Base-by-base conservation (phyloP, 1,140 invertebrate genomes). In the Lordiphosa collinella region DNA sequence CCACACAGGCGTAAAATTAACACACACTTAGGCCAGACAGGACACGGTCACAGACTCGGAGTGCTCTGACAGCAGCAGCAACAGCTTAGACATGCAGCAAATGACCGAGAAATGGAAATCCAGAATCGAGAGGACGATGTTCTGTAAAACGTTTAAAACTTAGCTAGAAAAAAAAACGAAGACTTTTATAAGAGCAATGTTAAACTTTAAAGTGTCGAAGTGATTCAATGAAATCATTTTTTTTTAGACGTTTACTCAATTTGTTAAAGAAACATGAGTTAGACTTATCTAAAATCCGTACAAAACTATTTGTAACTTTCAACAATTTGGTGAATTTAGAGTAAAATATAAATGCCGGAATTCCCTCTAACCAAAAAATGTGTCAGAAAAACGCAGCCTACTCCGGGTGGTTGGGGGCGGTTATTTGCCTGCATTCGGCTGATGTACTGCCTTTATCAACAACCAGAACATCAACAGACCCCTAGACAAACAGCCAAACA, bases 1-100 rank as follows among this genome's bases (percentile, higher is more conserved):
- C 4, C 32, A 43, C 29, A 64, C 22, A 55, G 57, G 70, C 66
- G 57, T 66, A 67, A 80, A 80, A 82, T 80, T 82, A 80, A 80
- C 75, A 80, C 75, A 82, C 70, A 67, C 56, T 75, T 67, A 74
- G 48, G 18, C 58, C 37, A 47, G 70, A 49, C 49, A 44, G 44
- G 29, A 16, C 35, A 36, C 40, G 47, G 18, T 4, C 18, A 18
- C 2, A 18, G 18, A 18, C 18, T 18, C 18, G 4, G 16, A 37
- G 29, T 31, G n/a, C 25, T 46, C 48, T 51, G 41, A 41, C 47
- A 72, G 50, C 61, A 32, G 52, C 66, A 70, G 47, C 66, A 63
- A 49, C 58, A 70, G 58, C 69, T 68, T 68, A 84, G 76, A 68
- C 56, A 72, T 76, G 78, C 78, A 72, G 71, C 50, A 84, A 76